Base-by-base conservation (phyloP, 1,140 invertebrate genomes). In the Zaprionus davidi region DNA sequence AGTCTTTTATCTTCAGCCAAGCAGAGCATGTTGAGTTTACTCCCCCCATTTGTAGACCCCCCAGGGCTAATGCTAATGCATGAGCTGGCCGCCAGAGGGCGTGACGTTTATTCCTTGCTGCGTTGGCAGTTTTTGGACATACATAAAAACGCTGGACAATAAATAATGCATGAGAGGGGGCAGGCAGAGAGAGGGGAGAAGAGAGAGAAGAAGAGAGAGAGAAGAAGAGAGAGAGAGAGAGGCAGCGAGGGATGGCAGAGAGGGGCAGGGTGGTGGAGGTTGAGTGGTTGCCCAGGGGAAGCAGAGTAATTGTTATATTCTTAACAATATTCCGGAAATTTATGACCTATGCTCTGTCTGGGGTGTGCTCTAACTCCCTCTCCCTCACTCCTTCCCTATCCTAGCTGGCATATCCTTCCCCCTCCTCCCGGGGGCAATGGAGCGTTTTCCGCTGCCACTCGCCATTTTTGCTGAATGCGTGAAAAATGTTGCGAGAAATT, bases 401-500 rank as follows among this genome's bases (percentile, higher is more conserved):
- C 59, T 56, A 71, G 49, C 44, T 64, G 36, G 71, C 46, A 34
- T 13, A 20, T 28, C 28, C 49, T 31, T 26, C 41, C 20, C 6
- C 12, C 41, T 28, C 22, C 24, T 5, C 24, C 24, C 17, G 7
- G 46, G 51, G 65, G 65, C 68, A 82, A 82, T 76, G 76, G 63
- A 82, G 82, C 66, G 67, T 81, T 51, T 71, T 62, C 67, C 82
- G 75, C 53, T 71, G 57, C 62, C 63, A 84, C 49, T 80, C 76
- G 58, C 72, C 76, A 80, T 86, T 84, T 72, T 76, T 76, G 71
- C 67, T 81, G 79, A 79, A 90, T 85, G 85, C 78, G 84, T 90
- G 81, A 90, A 88, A 90, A 85, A 88, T 88, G 85, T 88, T 88
- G 84, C 78, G 71, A 88, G 79, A 56, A 90, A 79, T 90, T 88